Base-by-base conservation (phyloP, 2,113 vertebrate species). In the Hippocampus barbouri region DNA sequence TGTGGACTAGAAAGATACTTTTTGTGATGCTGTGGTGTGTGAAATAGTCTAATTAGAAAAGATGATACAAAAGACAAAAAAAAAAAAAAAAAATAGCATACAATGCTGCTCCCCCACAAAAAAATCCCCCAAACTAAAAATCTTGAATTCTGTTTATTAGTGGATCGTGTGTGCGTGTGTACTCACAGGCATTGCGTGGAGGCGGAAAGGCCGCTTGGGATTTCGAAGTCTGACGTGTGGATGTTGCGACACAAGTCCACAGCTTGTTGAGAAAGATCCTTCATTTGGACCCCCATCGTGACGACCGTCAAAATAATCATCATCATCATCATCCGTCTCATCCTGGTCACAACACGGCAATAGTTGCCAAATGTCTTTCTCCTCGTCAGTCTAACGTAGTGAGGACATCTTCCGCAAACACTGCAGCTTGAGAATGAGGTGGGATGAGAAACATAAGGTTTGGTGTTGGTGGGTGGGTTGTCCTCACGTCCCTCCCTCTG, bases 181-280 rank as follows among this genome's bases (percentile, higher is more conserved):
- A 93, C 92, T 93, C 73, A 93, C 92, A 93, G 71, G 27, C 62
- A 74, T 16, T 41, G 68, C 49, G 75, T 83, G 82, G 85, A 77
- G 40, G 61, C 63, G 27, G 89, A 80, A 61, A 91, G 88, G 66
- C 81, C 78, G 20, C 56, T 41, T 7, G 89, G 87, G 25, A 91
- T 77, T 59, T 78, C 69, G 14, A 66, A 69, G 30, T 79, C 76
- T 51, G 63, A 70, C 2, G 23, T 68, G n/a, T 60, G 54, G 47
- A 85, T 40, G 27, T 66, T 66, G 59, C 72, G 21, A 75, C 75
- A 79, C 49, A 1, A 10, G 23, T 25, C 8, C 10, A 21, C 11
- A 9, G 54, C 76, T 21, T 20, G 45, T 60, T 80, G 86, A 43
- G 59, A 40, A 15, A 14, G 38, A 59, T 69, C 71, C 25, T n/a